Base-by-base conservation (phyloP, 2,113 vertebrate genomes). In the Hassar affinis region DNA sequence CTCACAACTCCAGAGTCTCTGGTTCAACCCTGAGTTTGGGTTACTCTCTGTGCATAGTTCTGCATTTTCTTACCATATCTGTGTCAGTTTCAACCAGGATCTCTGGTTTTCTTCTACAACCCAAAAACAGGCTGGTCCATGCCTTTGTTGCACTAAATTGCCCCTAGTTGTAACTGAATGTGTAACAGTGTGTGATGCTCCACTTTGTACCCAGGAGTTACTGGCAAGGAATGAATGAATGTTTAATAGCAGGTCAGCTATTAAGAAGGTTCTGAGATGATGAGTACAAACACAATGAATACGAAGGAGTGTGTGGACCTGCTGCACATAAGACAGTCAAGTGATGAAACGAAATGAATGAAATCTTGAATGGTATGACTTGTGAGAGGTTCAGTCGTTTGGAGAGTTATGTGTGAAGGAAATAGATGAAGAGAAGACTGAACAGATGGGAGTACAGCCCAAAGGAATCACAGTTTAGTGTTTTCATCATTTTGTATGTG, bases 391-490 rank as follows among this genome's bases (percentile, higher is more conserved):
- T 81, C 51, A 30, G 11, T 71, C 59, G 80, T 79, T 88, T 84
- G n/a, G 18, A 30, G n/a, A 80, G 86, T 69, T 52, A 76, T 85
- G 83, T 89, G 89, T 82, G 89, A 87, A 84, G 82, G 79, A 59
- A 82, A 85, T 81, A 54, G 61, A 62, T 72, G 14, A 20, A 74
- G 64, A 87, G 52, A 71, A 42, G 35, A 87, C 83, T 85, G 90
- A 93, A 90, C 93, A 94, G 93, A 92, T 93, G 92, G 91, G 25
- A 77, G 75, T 79, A 82, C 84, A 87, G 93, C 93, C 92, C 89
- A 82, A 84, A 90, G 93, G 89, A 51, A 82, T 86, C 87, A 77
- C 68, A 80, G 35, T 64, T 88, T 51, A 54, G 47, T 81, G 38
- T 61, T 78, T 81, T 90, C 72, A 84, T 79, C 78, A 71, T 83